Conservation (phyloP, 1,140 invertebrate genomes). For the Phortica variegata region DNA sequence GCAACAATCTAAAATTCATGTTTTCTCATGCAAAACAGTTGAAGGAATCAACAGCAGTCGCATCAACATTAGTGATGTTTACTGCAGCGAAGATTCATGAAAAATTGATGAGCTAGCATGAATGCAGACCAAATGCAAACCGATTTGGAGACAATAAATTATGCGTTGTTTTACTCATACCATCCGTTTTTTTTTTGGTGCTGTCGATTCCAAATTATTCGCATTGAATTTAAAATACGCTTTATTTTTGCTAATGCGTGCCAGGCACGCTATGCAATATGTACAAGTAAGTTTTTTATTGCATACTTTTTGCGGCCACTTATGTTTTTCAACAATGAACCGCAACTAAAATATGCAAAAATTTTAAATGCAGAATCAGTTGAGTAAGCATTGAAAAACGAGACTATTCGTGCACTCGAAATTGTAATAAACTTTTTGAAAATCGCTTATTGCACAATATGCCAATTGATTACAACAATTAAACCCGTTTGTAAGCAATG, state of each 20-base stretch:
- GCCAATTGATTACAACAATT: slow-evolving; percentile 30
- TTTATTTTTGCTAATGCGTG: slow-evolving; percentile 11
- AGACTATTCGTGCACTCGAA: background rate
- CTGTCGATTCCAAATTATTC: too few species aligned
- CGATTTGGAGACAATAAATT: slow-evolving; percentile 15
- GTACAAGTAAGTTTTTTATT: slow-evolving; percentile 12
- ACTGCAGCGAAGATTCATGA: slow-evolving; percentile 24
- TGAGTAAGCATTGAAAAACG: too few species aligned
- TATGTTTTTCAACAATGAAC: slow-evolving; percentile 5
- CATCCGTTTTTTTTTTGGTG: too few species aligned
- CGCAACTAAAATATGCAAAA: background rate
- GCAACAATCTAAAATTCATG: too few species aligned
- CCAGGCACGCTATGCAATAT: background rate
- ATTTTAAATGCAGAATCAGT: too few species aligned
- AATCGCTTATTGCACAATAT: slow-evolving; percentile 15
- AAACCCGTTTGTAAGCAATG: slow-evolving; percentile 11
- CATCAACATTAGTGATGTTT: background rate
- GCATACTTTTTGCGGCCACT: slow-evolving; percentile 24
- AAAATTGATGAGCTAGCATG: slow-evolving; percentile 52
- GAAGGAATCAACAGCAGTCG: too few species aligned
- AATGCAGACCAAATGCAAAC: slow-evolving; percentile 30
- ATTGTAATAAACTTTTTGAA: slow-evolving; percentile 28
- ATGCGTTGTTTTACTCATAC: too few species aligned
- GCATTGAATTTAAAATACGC: background rate
- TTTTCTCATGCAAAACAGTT: too few species aligned